Evolutionary conservation across 64 coral and sea anemone species (phyloP).

Genomic region (Orbicella faveolata): DNA sequence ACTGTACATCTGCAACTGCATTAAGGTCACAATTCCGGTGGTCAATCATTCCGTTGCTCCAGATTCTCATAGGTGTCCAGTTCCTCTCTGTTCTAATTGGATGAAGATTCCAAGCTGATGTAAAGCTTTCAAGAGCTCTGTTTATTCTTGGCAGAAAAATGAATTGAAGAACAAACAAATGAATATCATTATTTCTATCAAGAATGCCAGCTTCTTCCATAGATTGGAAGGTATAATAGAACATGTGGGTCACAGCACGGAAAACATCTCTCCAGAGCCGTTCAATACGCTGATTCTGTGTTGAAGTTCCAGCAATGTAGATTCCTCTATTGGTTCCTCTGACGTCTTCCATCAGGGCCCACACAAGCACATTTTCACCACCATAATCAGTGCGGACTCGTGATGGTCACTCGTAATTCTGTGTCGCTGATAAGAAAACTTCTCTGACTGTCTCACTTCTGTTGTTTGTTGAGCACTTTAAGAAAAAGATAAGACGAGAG

Average conservation of each 20-base stretch:
- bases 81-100: slow-evolving; percentile 37
- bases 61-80: slow-evolving; percentile 15
- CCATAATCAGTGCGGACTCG: slow-evolving; percentile 48
- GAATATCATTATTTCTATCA: slow-evolving; percentile 10
- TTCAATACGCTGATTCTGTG: slow-evolving; percentile 60
- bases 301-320: slow-evolving; percentile 57
- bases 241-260: slow-evolving; percentile 45
- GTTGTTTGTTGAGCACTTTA: slow-evolving; percentile 52
- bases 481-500: slow-evolving; percentile 31
- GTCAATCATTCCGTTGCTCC: slow-evolving; percentile 37
- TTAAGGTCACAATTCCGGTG: not conserved
- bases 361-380: slow-evolving; percentile 36
- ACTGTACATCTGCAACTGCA: slow-evolving; percentile 5
- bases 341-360: slow-evolving; percentile 12
- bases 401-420: slow-evolving; percentile 41
- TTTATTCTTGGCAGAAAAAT: slow-evolving; percentile 33
- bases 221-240: slow-evolving; percentile 54
- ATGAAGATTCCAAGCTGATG: slow-evolving; percentile 23
- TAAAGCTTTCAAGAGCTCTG: slow-evolving; percentile 35
- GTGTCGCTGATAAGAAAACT: slow-evolving; percentile 26
- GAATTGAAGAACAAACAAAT: slow-evolving; percentile 34
- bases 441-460: slow-evolving; percentile 36
- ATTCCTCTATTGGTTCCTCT: slow-evolving; percentile 56
- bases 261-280: slow-evolving; percentile 58
- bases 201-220: slow-evolving; percentile 52